A percentile compares a stretch with the other conserved stretches of the same genome.
Evolutionary conservation across 2,888 invertebrate genomes (phyloP).

Genomic region (Agrochola lota): DNA sequence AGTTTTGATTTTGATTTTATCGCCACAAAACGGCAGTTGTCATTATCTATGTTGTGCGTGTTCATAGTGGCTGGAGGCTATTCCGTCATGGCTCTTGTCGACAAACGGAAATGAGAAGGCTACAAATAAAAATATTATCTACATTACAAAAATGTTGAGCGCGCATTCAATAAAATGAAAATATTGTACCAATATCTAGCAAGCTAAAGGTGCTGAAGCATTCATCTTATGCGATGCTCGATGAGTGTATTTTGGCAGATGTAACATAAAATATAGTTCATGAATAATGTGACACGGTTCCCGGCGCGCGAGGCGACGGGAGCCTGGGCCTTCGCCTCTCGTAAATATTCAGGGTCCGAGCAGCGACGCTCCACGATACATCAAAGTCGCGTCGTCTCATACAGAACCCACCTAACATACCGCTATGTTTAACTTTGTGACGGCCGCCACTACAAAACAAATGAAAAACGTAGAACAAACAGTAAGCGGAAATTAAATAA

Average conservation of each 20-base stretch:
- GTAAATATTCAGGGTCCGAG: conserved; percentile 87
- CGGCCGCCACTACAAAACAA: conserved; percentile 61
- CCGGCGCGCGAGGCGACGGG: conserved; percentile 66
- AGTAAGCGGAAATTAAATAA: conserved; percentile 78
- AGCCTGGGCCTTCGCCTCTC: conserved; percentile 73
- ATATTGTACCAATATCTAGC: conserved; percentile 41
- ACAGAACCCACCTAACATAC: conserved; percentile 68
- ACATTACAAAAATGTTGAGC: conserved; percentile 17
- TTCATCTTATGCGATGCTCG: conserved; percentile 60
- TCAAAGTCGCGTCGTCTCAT: conserved; percentile 83
- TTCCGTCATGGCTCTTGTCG: neutral
- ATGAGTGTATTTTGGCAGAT: conserved; percentile 76
- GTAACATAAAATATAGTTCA: conserved; percentile 77
- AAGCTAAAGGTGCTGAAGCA: conserved; percentile 51
- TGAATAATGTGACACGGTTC: conserved; percentile 83
- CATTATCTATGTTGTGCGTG: neutral
- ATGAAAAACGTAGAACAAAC: conserved; percentile 73
- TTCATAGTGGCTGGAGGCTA: neutral
- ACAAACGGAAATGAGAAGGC: conserved; percentile 4
- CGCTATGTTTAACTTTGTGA: conserved; percentile 66
- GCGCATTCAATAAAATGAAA: conserved; percentile 33
- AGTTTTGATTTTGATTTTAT: neutral
- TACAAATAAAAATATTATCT: conserved; percentile 2
- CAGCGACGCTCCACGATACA: conserved; percentile 81
- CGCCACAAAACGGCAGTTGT: neutral